These are phyloP conservation scores for Theristicus caerulescens DNA, from an alignment of 2,113 vertebrate genomes.

Conservation along the genomic window DNA sequence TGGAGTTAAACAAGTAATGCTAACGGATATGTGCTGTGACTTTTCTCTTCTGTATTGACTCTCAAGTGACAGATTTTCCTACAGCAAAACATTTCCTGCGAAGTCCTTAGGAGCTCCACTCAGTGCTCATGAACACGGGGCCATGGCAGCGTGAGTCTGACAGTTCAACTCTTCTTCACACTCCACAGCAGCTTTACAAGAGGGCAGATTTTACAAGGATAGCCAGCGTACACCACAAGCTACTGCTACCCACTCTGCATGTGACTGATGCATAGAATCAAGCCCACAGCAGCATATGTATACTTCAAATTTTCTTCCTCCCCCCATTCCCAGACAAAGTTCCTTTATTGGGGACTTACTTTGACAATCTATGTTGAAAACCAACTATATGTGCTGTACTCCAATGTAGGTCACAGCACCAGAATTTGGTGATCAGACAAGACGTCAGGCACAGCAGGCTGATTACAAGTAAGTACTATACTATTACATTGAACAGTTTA, in stretches of 20 bases:
- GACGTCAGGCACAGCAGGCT: not conserved
- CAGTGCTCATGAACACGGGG: not conserved
- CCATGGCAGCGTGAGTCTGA: rapidly evolving
- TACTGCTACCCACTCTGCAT: not conserved
- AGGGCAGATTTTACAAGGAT: not conserved
- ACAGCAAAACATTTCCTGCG: not conserved
- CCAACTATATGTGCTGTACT: not conserved
- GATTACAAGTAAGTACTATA: not conserved
- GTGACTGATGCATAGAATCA: not conserved
- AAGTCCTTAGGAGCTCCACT: not conserved
- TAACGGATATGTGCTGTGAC: not conserved
- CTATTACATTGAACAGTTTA: not conserved
- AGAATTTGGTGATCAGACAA: not conserved
- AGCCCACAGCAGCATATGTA: not conserved
- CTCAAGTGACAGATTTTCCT: not conserved
- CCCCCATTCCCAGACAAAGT: not conserved
- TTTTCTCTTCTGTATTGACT: not conserved
- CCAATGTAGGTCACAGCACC: not conserved
- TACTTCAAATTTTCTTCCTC: not conserved
- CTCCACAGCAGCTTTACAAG: not conserved
- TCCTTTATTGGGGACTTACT: not conserved
- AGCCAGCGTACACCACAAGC: not conserved
- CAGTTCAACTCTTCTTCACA: not conserved
- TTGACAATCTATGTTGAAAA: not conserved
- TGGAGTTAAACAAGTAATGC: not conserved